phyloP scores from a whole-genome alignment of 2,888 invertebrate species.

The Aspidiotus rigidus region DNA sequence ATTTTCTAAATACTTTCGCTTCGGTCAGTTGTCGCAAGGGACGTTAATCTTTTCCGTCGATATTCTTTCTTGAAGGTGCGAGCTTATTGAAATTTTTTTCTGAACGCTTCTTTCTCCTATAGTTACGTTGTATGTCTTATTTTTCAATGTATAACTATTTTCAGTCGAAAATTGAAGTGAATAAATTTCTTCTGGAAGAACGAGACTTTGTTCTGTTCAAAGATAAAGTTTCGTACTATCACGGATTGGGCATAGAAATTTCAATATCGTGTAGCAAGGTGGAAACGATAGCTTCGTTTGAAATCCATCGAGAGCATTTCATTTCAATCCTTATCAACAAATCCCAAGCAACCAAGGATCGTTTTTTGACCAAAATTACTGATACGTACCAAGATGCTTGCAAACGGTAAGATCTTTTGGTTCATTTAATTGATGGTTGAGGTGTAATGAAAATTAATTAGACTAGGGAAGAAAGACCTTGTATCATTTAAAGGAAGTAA shows the following conservation, averaged over 20 bases:
- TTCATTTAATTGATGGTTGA: too few species aligned
- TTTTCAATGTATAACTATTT: too few species aligned
- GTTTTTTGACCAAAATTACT: constrained; percentile 18
- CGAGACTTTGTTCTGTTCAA: constrained; percentile 51
- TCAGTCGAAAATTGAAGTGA: constrained; percentile 45
- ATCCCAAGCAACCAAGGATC: constrained; percentile 8
- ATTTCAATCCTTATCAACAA: constrained; percentile 25
- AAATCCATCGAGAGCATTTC: constrained; percentile 49
- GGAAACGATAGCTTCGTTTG: constrained; percentile 71
- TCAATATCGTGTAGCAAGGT: constrained; percentile 52
- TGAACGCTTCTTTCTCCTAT: too few species aligned
- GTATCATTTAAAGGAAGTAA: too few species aligned
- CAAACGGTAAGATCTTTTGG: constrained; percentile 5
- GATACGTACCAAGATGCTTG: constrained; percentile 20
- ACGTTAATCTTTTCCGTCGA: too few species aligned
- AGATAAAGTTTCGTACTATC: constrained; percentile 46
- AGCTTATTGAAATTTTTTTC: too few species aligned
- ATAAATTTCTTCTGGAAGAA: constrained; percentile 56
- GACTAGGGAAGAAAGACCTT: too few species aligned
- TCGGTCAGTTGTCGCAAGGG: too few species aligned
- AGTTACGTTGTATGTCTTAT: too few species aligned
- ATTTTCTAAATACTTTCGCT: too few species aligned
- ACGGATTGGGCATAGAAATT: constrained; percentile 47
- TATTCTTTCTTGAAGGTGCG: too few species aligned
- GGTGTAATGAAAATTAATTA: too few species aligned